These are phyloP conservation scores for Nemotelus pantherinus DNA, from an alignment of 2,888 invertebrate genomes.

Conservation along the genomic window DNA sequence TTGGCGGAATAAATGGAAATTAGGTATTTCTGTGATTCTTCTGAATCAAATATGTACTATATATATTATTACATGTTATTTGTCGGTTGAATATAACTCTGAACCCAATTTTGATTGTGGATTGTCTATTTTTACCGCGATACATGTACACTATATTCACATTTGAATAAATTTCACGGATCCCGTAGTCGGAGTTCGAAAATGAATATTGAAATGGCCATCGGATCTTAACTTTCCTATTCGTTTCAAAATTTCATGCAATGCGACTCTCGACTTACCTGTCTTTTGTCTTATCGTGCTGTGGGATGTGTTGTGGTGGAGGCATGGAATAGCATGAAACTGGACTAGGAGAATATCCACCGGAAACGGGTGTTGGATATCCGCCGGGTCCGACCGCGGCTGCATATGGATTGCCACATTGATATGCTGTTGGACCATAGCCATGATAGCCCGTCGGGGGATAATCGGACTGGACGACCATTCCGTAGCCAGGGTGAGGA, in stretches of 20 bases:
- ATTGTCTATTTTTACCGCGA: too few species aligned
- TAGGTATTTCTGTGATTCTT: slow-evolving; percentile 12
- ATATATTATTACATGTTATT: too few species aligned
- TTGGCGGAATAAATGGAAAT: slow-evolving; percentile 33
- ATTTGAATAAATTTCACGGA: too few species aligned
- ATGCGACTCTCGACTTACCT: slow-evolving; percentile 59
- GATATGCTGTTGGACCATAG: slow-evolving; percentile 73
- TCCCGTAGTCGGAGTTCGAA: too few species aligned
- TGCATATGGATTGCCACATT: slow-evolving; percentile 66
- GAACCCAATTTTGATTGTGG: too few species aligned
- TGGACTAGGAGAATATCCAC: slow-evolving; percentile 73
- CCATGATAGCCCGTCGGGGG: slow-evolving; percentile 78
- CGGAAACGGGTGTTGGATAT: slow-evolving; percentile 77
- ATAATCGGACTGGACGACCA: slow-evolving; percentile 83
- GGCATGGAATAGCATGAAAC: slow-evolving; percentile 88
- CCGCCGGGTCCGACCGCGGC: slow-evolving; percentile 66
- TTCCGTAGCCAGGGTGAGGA: slow-evolving; percentile 86
- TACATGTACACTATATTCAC: too few species aligned
- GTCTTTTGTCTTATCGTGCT: slow-evolving; percentile 76
- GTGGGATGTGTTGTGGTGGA: slow-evolving; percentile 80
- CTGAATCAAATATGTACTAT: neutral
- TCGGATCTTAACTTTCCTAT: neutral
- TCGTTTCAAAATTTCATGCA: neutral
- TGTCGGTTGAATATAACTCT: too few species aligned
- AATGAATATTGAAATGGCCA: too few species aligned